Evolutionary conservation across 2,797 vertebrate species (phyloP).

Genomic region (Poeciliopsis paucimaculata): DNA sequence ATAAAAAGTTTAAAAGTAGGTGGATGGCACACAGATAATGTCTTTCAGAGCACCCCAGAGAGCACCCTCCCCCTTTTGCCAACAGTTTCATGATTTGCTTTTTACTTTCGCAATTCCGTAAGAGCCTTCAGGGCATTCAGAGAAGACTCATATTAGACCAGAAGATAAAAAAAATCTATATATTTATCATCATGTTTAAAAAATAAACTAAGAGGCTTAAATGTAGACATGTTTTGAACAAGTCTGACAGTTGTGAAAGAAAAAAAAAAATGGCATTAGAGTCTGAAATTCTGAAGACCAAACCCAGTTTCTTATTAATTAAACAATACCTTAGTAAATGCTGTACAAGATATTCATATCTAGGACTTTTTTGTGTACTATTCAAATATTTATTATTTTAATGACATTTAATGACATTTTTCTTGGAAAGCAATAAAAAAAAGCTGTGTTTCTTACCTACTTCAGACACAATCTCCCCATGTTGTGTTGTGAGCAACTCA

Average conservation of each 20-base stretch:
- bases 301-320: neutral
- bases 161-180: neutral
- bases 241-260: neutral
- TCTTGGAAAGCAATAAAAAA: neutral
- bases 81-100: slow-evolving; percentile 25
- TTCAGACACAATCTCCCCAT: neutral
- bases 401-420: neutral
- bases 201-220: neutral
- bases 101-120: slow-evolving; percentile 15
- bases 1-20: slow-evolving; percentile 59
- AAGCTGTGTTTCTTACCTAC: neutral
- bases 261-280: neutral
- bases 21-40: slow-evolving; percentile 40
- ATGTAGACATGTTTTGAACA: neutral
- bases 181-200: neutral
- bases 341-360: neutral
- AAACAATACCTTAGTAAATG: neutral
- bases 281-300: neutral
- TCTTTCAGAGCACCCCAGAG: slow-evolving; percentile 21
- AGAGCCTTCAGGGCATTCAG: neutral
- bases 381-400: neutral
- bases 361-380: neutral
- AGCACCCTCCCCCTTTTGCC: slow-evolving; percentile 12
- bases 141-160: neutral
- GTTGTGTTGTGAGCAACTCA: neutral